Conservation (phyloP, 2,113 vertebrate species). For the Alethe diademata region DNA sequence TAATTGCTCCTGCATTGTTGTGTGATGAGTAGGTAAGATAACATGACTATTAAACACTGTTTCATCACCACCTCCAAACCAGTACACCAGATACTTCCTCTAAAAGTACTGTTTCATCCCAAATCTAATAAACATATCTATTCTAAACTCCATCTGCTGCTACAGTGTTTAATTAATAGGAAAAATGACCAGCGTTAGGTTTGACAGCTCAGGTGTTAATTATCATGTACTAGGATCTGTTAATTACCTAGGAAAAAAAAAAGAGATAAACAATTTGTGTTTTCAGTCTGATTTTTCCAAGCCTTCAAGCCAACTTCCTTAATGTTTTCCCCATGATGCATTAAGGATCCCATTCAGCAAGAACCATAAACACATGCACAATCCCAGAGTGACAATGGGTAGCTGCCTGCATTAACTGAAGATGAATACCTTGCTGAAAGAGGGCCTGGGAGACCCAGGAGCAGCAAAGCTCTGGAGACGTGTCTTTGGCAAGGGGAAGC, state of each 20-base stretch:
- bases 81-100: slow-evolving; percentile 29
- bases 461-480: background rate
- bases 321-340: background rate
- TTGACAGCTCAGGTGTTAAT: background rate
- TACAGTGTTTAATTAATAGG: background rate
- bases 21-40: slow-evolving; percentile 51
- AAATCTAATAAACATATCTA: background rate
- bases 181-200: background rate
- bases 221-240: background rate
- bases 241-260: background rate
- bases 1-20: slow-evolving; percentile 49
- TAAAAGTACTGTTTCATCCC: background rate
- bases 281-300: slow-evolving; percentile 7
- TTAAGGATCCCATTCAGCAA: background rate
- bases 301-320: background rate
- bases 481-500: background rate
- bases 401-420: background rate
- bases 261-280: background rate
- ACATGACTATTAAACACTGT: slow-evolving; percentile 25
- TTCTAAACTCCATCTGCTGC: background rate
- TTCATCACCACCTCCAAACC: slow-evolving; percentile 27
- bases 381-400: background rate
- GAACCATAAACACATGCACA: background rate
- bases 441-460: background rate
- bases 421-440: background rate